Evolutionary conservation across 1,140 invertebrate genomes (phyloP), one percentile per base, ranked within the genome.

Genomic region (Euura lappo): DNA sequence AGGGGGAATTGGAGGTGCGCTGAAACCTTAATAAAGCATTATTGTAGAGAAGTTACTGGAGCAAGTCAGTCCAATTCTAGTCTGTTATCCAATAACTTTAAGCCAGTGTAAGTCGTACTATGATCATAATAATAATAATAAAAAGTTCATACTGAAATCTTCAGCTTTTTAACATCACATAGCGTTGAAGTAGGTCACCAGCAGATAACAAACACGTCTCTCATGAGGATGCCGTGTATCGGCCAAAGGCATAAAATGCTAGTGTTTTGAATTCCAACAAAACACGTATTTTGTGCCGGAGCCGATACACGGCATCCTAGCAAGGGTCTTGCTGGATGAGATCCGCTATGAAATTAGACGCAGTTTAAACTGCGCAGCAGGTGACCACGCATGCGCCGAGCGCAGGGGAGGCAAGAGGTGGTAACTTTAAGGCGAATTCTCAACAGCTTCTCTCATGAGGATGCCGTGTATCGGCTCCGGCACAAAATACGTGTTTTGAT

Each of bases 11-110:
- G 78, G 82, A 75, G 72, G 72, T 76, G 78, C 45, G 66, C 47
- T 5, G 72, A 75, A 42, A 80, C 78, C 64, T 81, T 81, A 45
- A 74, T 77, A 44, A 80, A 79, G 65, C 74, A 79, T 68, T 80
- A 83, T 70, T 83, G 74, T 66, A 79, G 75, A 68, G 10, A 68
- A 42, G 47, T 76, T 1, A 43, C 64, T 11, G 45, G 45, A 45
- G 44, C 45, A 43, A 13, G 67, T 45, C 13, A 28, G 44, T 68
- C 47, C 13, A 44, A 13, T 7, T 7, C 68, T 45, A 70, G 70
- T 67, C 66, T 76, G n/a, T 67, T 75, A 44, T 68, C 43, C 28
- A 45, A 45, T 10, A 72, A 75, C 65, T 72, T 75, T 51, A 44
- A n/a, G n/a, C 45, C 43, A 60, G 43, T 69, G 44, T 73, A 69